phyloP scores from a whole-genome alignment of 2,888 invertebrate species.

The Dicranocentrus wangi region DNA sequence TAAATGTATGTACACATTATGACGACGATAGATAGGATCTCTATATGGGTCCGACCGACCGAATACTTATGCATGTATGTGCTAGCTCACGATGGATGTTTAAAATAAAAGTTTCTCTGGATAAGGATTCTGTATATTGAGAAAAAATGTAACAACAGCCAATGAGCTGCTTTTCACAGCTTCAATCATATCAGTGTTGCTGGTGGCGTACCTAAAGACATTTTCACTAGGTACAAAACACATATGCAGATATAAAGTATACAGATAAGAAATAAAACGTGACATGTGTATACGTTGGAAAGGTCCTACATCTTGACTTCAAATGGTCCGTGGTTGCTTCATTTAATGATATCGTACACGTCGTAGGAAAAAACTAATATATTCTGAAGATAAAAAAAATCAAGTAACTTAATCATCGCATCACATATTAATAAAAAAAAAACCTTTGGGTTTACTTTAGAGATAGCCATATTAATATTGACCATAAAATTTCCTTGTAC shows the following conservation, averaged over 20 bases:
- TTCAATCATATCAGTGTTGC: slow-evolving; percentile 21
- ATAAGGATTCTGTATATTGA: slow-evolving; percentile 5
- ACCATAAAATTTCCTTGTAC: no score
- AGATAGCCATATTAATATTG: no score
- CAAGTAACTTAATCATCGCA: no score
- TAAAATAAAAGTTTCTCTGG: slow-evolving; percentile 38
- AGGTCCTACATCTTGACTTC: no score
- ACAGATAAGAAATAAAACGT: neutral
- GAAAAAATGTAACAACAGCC: slow-evolving; percentile 7
- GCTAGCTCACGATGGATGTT: slow-evolving; percentile 1
- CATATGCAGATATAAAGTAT: neutral
- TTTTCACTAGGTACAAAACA: neutral
- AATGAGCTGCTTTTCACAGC: slow-evolving; percentile 27
- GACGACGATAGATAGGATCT: neutral
- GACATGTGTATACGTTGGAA: no score
- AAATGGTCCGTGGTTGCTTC: no score
- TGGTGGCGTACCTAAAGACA: slow-evolving; percentile 15
- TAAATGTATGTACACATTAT: neutral
- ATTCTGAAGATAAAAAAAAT: no score
- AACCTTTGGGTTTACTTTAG: no score
- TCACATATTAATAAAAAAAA: no score
- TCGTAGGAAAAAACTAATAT: no score
- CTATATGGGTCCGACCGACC: neutral
- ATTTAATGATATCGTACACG: no score
- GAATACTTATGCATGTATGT: slow-evolving; percentile 4